Evolutionary conservation across 2,797 vertebrate species (phyloP).

Genomic region (Poecilia picta): DNA sequence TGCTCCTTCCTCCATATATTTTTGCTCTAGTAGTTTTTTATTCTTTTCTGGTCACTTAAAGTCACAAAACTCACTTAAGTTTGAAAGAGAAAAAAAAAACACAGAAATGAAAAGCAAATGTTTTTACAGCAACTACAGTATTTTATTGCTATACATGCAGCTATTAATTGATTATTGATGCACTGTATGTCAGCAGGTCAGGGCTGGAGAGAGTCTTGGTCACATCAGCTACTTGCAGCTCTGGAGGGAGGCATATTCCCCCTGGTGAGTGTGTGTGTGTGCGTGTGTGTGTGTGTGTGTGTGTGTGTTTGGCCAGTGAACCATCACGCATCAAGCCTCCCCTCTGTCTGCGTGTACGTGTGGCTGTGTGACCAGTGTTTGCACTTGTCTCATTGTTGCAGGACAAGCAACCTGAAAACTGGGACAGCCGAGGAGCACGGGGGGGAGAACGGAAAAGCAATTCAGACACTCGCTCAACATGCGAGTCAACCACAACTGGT

Average conservation of each 20-base stretch:
- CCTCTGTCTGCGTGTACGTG: slow-evolving; percentile 49
- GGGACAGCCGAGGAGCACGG: slow-evolving; percentile 59
- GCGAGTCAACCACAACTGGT: slow-evolving; percentile 79
- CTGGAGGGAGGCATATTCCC: slow-evolving; percentile 56
- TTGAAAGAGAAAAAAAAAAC: not conserved
- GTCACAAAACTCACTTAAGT: not conserved
- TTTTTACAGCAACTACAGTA: slow-evolving; percentile 12
- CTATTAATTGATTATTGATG: slow-evolving; percentile 3
- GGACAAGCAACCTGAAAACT: slow-evolving; percentile 77
- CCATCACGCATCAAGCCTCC: slow-evolving; percentile 67
- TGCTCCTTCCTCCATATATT: slow-evolving; percentile 24
- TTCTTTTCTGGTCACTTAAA: not conserved
- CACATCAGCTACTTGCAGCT: slow-evolving; percentile 57
- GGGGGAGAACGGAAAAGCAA: slow-evolving; percentile 37
- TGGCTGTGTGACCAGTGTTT: slow-evolving; percentile 69
- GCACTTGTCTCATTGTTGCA: slow-evolving; percentile 78
- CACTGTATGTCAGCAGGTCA: slow-evolving; percentile 6
- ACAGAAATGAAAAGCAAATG: not conserved
- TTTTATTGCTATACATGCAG: slow-evolving; percentile 18
- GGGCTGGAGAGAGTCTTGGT: slow-evolving; percentile 55
- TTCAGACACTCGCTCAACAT: slow-evolving; percentile 72
- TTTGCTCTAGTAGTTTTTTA: not conserved
- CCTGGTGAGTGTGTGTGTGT: slow-evolving; percentile 31
- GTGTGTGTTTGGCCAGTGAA: slow-evolving; percentile 67
- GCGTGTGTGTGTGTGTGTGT: too few relatives aligned